phyloP scores from a whole-genome alignment of 2,113 vertebrate genomes.

The Podiceps cristatus region DNA sequence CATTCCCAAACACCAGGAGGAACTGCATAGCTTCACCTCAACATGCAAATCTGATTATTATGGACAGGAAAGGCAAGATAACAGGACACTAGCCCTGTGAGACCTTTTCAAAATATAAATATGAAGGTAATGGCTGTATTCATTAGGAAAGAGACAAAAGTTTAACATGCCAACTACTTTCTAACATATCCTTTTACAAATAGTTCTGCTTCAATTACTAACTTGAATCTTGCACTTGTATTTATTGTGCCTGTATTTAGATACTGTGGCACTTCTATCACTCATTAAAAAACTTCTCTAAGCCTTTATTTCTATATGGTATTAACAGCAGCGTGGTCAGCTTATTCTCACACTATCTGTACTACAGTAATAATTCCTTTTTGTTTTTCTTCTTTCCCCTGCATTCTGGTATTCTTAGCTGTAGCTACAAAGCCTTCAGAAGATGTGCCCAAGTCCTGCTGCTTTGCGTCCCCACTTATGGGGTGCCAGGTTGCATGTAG shows the following conservation, averaged over 20 bases:
- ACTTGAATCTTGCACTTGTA: neutral
- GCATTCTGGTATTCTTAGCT: neutral
- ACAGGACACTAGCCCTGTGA: neutral
- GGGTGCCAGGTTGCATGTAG: neutral
- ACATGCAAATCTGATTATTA: neutral
- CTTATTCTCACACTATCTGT: neutral
- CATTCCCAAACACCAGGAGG: neutral
- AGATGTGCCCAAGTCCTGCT: neutral
- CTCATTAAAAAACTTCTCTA: neutral
- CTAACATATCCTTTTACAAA: neutral
- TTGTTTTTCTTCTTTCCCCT: too few species aligned
- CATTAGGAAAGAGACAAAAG: neutral
- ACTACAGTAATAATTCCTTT: neutral
- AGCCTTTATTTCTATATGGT: neutral
- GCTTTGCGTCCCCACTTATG: neutral
- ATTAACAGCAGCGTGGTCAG: neutral
- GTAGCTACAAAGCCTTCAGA: neutral
- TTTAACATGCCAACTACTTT: neutral
- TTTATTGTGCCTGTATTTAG: neutral
- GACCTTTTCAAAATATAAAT: neutral
- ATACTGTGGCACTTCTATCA: neutral
- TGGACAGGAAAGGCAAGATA: neutral
- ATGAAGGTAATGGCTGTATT: neutral
- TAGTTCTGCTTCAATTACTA: neutral
- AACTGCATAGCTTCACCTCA: neutral